Base-by-base conservation (phyloP, 1,140 invertebrate genomes). In the Drosophila micromelanica region DNA sequence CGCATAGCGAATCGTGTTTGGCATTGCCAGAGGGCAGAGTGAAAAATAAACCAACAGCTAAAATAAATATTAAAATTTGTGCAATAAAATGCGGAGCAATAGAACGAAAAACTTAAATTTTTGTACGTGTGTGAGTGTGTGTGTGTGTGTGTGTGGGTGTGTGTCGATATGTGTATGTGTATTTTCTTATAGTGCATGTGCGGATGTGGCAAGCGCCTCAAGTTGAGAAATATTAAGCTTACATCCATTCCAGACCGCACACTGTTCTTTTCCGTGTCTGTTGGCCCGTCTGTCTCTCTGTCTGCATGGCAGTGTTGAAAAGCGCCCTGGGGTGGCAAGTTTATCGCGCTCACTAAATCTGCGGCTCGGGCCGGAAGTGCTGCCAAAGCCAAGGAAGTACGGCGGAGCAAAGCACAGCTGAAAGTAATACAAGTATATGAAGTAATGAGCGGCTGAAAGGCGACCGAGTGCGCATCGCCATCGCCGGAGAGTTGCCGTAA, bases 11-110 rank as follows among this genome's bases (percentile, higher is more conserved):
- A 43, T 40, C 40, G 35, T 63, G 13, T 17, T 35, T 63, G 64
- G 59, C 45, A 43, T 17, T 68, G 65, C 71, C 75, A 51, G 15
- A 45, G 61, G 76, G 67, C 76, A 60, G 61, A 72, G 82, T 70
- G 78, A 64, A 81, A 87, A 86, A 87, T 61, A 87, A 86, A 85
- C 81, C 69, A 75, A 78, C 43, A 78, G 61, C 60, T 73, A 86
- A 87, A 86, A 87, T 75, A 85, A 85, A 85, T 85, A 85, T 85
- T 85, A 81, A 85, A 85, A 85, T 85, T 86, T 85, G 57, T 85
- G 81, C 82, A 87, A 86, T 87, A 87, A 86, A 81, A 87, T 86
- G 70, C 60, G 67, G 32, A 65, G 67, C 75, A 86, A 80, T 85
- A 85, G 86, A 85, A 85, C 69, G 73, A 86, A 86, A 85, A 74